A percentile compares a stretch with the other conserved stretches of the same genome.
Evolutionary conservation across 2,797 vertebrate genomes (phyloP).

Genomic region (Pelochelys cantorii): DNA sequence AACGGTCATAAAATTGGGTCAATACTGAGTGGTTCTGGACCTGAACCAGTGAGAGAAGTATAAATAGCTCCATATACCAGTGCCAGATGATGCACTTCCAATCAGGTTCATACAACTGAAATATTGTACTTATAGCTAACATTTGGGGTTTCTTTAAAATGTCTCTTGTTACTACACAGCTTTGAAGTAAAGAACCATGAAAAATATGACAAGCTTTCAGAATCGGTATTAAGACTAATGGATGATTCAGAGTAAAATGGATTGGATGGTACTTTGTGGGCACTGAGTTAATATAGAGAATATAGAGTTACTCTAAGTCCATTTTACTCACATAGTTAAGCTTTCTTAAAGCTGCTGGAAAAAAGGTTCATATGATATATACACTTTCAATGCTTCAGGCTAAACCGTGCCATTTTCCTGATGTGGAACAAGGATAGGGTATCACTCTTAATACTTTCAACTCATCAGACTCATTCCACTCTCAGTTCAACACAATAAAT

Average conservation of each 20-base stretch:
- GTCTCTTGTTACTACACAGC: neutral
- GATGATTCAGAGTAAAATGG: neutral
- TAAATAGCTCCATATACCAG: neutral
- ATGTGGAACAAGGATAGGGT: neutral
- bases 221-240: neutral
- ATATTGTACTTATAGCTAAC: neutral
- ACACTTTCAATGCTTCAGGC: neutral
- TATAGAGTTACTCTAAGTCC: neutral
- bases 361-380: neutral
- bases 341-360: neutral
- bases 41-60: neutral
- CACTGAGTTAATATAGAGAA: neutral
- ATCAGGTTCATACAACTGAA: neutral
- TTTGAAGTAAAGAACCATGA: slow-evolving; percentile 26
- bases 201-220: slow-evolving; percentile 11
- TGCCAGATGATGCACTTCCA: slow-evolving; percentile 4
- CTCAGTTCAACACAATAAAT: neutral
- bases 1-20: neutral
- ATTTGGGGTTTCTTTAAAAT: neutral
- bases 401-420: neutral
- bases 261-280: slow-evolving; percentile 6
- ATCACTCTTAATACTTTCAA: neutral
- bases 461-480: accelerated
- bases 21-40: neutral
- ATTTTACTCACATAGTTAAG: neutral